phyloP scores from a whole-genome alignment of 2,113 vertebrate species.

The Turnix velox region DNA sequence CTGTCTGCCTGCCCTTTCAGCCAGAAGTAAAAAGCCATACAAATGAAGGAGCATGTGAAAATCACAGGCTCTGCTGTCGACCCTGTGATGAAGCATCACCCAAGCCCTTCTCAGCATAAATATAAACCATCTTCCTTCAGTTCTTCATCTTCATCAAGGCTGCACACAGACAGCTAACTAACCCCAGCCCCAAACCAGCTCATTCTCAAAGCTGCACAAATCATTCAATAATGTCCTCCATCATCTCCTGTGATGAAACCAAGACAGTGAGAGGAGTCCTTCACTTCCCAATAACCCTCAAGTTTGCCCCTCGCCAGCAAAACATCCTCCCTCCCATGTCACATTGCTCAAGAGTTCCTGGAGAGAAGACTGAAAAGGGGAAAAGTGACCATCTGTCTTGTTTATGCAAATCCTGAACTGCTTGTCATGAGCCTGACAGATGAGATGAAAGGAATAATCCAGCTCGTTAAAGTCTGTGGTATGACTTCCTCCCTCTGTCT shows the following conservation, averaged over 20 bases:
- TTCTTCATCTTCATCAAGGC: constrained; percentile 45
- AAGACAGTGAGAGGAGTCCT: background rate
- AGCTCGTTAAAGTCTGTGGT: background rate
- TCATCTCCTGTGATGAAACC: background rate
- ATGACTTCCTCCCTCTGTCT: background rate
- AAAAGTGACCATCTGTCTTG: background rate
- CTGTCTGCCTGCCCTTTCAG: background rate
- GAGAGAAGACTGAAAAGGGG: background rate
- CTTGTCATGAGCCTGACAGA: constrained; percentile 4
- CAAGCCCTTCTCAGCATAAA: background rate
- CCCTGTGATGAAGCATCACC: background rate
- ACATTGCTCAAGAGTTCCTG: background rate
- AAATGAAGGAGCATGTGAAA: background rate
- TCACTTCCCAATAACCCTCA: background rate
- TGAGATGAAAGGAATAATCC: background rate
- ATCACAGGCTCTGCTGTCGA: background rate
- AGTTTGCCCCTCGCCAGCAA: background rate
- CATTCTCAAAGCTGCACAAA: background rate
- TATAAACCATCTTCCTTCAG: background rate
- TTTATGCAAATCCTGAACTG: background rate
- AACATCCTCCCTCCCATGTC: background rate
- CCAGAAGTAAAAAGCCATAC: background rate
- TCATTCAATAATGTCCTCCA: background rate
- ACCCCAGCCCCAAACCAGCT: background rate
- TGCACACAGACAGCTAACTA: constrained; percentile 2